Base-by-base conservation (phyloP, 37 sponge, comb jelly and placozoan genomes). In the Halisarca cf. caerulea region DNA sequence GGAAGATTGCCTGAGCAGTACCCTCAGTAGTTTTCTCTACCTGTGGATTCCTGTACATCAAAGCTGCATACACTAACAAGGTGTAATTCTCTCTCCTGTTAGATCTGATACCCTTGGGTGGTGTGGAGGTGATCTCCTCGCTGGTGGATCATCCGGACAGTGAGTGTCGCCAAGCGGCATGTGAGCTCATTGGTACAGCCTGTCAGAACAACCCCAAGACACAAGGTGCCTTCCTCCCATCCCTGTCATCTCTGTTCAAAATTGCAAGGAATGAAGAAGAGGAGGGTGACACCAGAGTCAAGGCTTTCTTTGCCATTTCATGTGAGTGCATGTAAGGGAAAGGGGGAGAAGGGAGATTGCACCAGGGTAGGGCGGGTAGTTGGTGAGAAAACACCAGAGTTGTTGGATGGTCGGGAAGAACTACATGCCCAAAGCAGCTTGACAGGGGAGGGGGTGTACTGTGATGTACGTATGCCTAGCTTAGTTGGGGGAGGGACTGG, bases 101-200 rank as follows among this genome's bases (percentile, higher is more conserved):
- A 90, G 91, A 90, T 40, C 68, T 90, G 11, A 90, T 90, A 3
- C 87, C 87, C 30, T 37, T 90, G 55, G 64, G 75, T 21, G 91
- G 91, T 59, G 84, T 90, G 0, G 73, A 37, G 20, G 83, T 86
- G 3, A 90, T 90, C 39, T 39, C 36, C 30, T 66, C 44, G 6
- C 86, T 83, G 32, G 54, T 90, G 51, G 30, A 68, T 24, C 84
- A 86, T 42, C 34, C 72, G 14, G 77, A 86, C n/a, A 37, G 38
- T 41, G 7, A 37, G 21, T 74, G 42, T 40, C 38, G 43, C 20
- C 7, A 21, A 23, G 41, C 38, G 40, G 82, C 73, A 4, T 90
- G 90, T 86, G 83, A 77, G 42, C 39, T 90, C 60, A 75, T 90
- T 51, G 90, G 84, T n/a, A 86, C 83, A 18, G 82, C 90, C 33